These are phyloP conservation scores for Cottoperca gobio DNA, from an alignment of 2,797 vertebrate genomes.

Conservation along the genomic window DNA sequence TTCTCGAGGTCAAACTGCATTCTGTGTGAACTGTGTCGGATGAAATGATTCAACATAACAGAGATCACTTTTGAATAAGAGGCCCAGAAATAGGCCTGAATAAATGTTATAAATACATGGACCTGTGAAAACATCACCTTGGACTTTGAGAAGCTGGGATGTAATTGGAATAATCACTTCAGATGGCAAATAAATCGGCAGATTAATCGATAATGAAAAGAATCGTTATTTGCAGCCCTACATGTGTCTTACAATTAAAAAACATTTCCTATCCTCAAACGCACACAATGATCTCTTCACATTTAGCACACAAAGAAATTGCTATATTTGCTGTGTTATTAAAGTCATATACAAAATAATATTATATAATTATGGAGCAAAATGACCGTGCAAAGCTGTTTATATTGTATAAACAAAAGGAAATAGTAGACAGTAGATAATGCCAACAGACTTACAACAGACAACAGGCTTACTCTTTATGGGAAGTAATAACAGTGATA, in stretches of 20 bases:
- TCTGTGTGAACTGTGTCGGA: constrained; percentile 48
- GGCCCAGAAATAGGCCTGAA: constrained; percentile 58
- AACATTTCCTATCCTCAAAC: neutral
- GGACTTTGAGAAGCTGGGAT: too few species aligned
- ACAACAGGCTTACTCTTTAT: neutral
- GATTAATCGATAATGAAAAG: too few species aligned
- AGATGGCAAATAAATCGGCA: too few species aligned
- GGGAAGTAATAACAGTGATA: constrained; percentile 24
- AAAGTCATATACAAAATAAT: neutral
- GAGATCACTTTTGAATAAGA: constrained; percentile 62
- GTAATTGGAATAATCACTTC: too few species aligned
- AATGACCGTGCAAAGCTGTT: too few species aligned
- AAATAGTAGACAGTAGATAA: too few species aligned
- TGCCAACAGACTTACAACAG: neutral
- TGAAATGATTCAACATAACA: constrained; percentile 42
- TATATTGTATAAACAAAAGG: too few species aligned
- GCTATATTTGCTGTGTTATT: neutral
- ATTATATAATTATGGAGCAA: too few species aligned
- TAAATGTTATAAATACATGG: constrained; percentile 72
- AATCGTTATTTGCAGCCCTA: too few species aligned
- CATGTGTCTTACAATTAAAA: neutral
- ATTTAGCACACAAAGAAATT: neutral
- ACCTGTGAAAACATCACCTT: too few species aligned
- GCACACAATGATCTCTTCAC: neutral
- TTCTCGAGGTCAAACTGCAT: constrained; percentile 25